Evolutionary conservation across 1,140 invertebrate genomes (phyloP).

Genomic region (Trichogramma pretiosum): DNA sequence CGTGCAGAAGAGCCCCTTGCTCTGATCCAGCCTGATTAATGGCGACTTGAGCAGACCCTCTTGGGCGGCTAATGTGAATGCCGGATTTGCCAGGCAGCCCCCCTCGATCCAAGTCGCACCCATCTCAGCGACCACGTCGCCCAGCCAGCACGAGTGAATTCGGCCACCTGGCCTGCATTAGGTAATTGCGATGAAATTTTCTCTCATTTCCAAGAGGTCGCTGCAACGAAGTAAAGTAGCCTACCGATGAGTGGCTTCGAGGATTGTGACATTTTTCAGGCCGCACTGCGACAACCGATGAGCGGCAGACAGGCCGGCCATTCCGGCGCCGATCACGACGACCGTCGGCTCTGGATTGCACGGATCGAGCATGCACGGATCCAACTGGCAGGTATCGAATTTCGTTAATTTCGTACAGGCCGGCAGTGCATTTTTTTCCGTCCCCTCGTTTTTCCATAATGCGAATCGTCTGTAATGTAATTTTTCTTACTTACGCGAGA

Average conservation of each 20-base stretch:
- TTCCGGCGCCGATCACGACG: constrained; percentile 66
- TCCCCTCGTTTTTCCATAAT: constrained; percentile 12
- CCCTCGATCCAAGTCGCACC: constrained; percentile 59
- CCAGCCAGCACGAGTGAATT: constrained; percentile 64
- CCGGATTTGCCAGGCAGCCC: constrained; percentile 55
- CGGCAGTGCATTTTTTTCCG: constrained; percentile 18
- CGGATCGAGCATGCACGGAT: constrained; percentile 48
- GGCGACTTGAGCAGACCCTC: constrained; percentile 53
- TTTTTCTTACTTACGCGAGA: neutral
- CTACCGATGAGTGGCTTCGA: constrained; percentile 71
- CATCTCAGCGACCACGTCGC: constrained; percentile 63
- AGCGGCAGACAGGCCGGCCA: constrained; percentile 66
- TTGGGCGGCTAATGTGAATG: constrained; percentile 56
- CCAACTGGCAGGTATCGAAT: constrained; percentile 31
- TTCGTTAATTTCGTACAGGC: constrained; percentile 25
- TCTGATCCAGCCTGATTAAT: constrained; percentile 40
- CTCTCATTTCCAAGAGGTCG: no score
- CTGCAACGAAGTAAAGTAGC: no score
- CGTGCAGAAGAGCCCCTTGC: constrained; percentile 52
- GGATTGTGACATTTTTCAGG: constrained; percentile 56
- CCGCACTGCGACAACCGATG: constrained; percentile 60
- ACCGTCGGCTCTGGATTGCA: constrained; percentile 55
- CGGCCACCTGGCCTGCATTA: constrained; percentile 55
- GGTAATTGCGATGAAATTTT: no score
- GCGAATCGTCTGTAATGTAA: constrained; percentile 26